Base-by-base conservation (phyloP, 2,113 vertebrate species). In the Gasterosteus nipponicus region DNA sequence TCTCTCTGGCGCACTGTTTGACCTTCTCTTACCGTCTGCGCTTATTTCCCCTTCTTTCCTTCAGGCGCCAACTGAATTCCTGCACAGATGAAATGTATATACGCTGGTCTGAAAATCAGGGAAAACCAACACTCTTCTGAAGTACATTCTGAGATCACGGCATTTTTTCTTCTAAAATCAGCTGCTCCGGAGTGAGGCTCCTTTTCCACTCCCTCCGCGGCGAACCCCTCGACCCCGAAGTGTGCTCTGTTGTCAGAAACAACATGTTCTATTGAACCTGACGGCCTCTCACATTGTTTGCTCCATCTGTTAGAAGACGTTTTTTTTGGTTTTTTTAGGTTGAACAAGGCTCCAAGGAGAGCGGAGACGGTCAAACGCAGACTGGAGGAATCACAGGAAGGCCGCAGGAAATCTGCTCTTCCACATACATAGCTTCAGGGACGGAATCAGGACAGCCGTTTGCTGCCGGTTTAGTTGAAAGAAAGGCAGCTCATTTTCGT, bases 231-330 rank as follows among this genome's bases (percentile, higher is more conserved):
- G 75, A 73, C 70, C 57, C 73, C 54, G 11, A 73, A 84, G 47
- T 82, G 41, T 80, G 84, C 80, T 80, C 79, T 90, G 88, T 86
- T 87, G 91, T 90, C 81, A 90, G 83, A 84, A 80, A 89, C 70
- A 91, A 86, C 81, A 89, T 59, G 69, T 60, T 69, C 64, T 62
- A 9, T 66, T 67, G 80, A 66, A 87, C 85, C 69, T 82, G 81
- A 77, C 81, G 78, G 76, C 82, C 83, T 75, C 82, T 81, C 60
- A 69, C 77, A 75, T 73, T 84, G 74, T 81, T 85, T 84, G 80
- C 81, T 68, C 80, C 78, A 74, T 83, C 78, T 90, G 78, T 86
- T 81, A 82, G 83, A 86, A 67, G 73, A 81, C 65, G n/a, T 54
- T 60, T 67, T 60, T 53, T n/a, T n/a, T n/a, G n/a, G n/a, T n/a